Evolutionary conservation across 2,888 invertebrate genomes (phyloP).

Genomic region (Dryococelus australis): DNA sequence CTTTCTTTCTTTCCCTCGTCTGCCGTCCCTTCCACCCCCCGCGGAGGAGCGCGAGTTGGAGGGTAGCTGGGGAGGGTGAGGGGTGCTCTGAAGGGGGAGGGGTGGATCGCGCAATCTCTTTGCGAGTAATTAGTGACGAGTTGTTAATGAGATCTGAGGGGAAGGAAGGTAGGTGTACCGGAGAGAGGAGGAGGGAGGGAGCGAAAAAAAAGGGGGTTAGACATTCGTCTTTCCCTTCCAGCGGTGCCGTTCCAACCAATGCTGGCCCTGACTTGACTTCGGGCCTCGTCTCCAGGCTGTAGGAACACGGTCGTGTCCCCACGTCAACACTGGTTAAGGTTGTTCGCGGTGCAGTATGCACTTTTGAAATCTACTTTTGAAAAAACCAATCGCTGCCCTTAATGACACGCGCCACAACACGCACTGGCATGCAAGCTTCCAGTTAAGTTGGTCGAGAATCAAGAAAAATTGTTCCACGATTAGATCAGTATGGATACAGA

Average conservation of each 20-base stretch:
- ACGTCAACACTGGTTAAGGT: no score
- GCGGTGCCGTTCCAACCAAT: neutral
- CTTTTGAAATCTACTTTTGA: no score
- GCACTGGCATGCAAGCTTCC: no score
- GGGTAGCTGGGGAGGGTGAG: neutral
- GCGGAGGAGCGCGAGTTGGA: neutral
- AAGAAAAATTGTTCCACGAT: no score
- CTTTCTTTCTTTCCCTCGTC: neutral
- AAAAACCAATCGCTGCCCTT: no score
- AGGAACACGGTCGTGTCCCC: neutral
- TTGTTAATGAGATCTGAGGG: conserved; percentile 42
- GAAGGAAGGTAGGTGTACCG: conserved; percentile 22
- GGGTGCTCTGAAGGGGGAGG: neutral
- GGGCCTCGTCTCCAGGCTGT: neutral
- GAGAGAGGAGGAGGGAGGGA: neutral
- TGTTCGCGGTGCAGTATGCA: no score
- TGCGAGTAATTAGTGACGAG: conserved; percentile 43
- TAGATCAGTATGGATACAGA: no score
- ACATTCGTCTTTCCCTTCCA: conserved; percentile 17
- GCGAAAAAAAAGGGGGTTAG: neutral
- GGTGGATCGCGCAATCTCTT: conserved; percentile 40
- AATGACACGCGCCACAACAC: no score
- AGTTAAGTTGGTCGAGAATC: no score
- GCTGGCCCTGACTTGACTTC: neutral
- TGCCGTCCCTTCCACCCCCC: neutral